Evolutionary conservation across 2,888 invertebrate genomes (phyloP).

Genomic region (Papilio elwesi): DNA sequence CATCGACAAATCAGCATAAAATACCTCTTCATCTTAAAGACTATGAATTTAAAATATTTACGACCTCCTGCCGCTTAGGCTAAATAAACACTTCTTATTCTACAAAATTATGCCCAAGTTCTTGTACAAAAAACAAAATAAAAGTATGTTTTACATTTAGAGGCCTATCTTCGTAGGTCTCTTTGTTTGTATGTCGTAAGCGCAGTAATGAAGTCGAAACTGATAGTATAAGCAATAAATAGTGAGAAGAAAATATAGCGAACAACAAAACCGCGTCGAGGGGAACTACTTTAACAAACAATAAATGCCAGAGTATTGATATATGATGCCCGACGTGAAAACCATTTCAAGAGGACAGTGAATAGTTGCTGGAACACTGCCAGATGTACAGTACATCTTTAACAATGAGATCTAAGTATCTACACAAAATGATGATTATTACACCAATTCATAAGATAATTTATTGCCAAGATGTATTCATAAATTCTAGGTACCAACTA

Average conservation of each 20-base stretch:
- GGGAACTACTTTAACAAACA: conserved; percentile 22
- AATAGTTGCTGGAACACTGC: conserved; percentile 9
- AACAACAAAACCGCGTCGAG: conserved; percentile 16
- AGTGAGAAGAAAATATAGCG: conserved; percentile 15
- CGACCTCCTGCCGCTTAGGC: no score
- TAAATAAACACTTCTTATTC: no score
- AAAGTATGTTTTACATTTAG: no score
- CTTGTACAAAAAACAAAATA: no score
- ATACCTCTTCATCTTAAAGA: no score
- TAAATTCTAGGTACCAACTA: no score
- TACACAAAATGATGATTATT: background rate
- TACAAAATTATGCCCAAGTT: no score
- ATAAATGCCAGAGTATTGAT: conserved; percentile 23
- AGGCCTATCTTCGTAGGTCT: background rate
- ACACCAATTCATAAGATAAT: background rate
- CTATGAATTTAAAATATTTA: no score
- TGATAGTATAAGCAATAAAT: conserved; percentile 10
- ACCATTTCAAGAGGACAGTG: conserved; percentile 7
- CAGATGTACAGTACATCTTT: conserved; percentile 9
- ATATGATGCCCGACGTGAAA: conserved; percentile 11
- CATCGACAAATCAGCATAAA: no score
- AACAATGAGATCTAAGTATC: background rate
- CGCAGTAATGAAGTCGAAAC: conserved; percentile 9
- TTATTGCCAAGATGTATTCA: background rate
- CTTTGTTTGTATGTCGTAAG: conserved; percentile 6